Evolutionary conservation across 2,797 vertebrate genomes (phyloP), one percentile per base, ranked within the genome.

Genomic region (Mormyrops boulengeri): DNA sequence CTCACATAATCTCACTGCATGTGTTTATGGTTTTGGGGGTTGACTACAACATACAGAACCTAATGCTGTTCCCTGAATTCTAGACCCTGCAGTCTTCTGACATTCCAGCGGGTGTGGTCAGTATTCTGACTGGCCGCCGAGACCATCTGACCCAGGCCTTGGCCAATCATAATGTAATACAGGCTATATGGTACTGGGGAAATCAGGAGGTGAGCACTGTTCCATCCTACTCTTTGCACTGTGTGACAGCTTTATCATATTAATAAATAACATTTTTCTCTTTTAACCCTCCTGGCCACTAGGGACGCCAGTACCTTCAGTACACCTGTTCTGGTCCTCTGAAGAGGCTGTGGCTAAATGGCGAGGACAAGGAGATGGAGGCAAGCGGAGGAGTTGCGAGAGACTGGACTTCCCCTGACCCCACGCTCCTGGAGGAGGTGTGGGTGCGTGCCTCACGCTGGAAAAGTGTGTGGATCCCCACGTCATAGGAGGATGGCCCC

Each of bases 121-220:
- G 95, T 57, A 91, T 98, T 85, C 92, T 98, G 3, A 96, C 97
- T 0, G 97, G 97, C 85, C 93, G 92, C 9, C 94, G 88, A 30
- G 96, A 98, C 91, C 96, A 97, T 92, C 94, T 98, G 92, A 97
- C 97, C 0, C 95, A 92, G 17, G 95, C 96, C 85, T 91, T 98
- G 90, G 97, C 97, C 80, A 95, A 96, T 92, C 98, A 98, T 94
- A 97, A 96, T 69, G 97, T 97, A 22, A 89, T 98, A 89, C 97
- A 97, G 92, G 96, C 97, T 86, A 91, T 98, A 91, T 98, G 97
- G 97, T 98, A 98, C 93, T 98, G 97, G 89, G 98, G 97, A 80
- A 96, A 95, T 9, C 92, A 94, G 53, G 95, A 97, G 96, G 98
- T 97, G 87, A 91, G 50, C 7, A 4, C 38, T 41, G 2, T 26